Evolutionary conservation across 2,888 invertebrate species (phyloP), one percentile per base, ranked within the genome.

Genomic region (Bellardia bayeri): DNA sequence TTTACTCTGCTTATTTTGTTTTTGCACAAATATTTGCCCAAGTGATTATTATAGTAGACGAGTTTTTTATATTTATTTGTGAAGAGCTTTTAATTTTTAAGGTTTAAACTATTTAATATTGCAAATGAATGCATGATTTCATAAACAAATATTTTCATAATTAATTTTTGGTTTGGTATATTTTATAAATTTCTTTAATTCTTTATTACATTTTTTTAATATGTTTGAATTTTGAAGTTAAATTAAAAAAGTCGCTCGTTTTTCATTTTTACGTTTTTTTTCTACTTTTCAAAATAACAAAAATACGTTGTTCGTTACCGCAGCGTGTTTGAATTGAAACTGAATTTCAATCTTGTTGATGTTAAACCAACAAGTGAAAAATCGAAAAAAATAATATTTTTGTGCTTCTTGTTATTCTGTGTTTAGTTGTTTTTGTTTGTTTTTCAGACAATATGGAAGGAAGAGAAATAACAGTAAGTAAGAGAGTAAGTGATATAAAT

Each of bases 271-370:
- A 33, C 45, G 45, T 49, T 69, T 51, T 71, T 66, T 72, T 61
- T 42, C 2, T 69, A 45, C 74, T 56, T 58, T 42, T 8, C 30
- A 54, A 80, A 75, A 13, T 40, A 74, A 78, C 45, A 58, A 49
- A 63, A 74, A 79, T 69, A 40, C 42, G 75, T 86, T 23, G 88
- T 85, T 89, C 86, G 89, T 83, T 81, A 84, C 86, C 78, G 85
- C 83, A 88, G 88, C 88, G 90, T 79, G 86, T 88, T 89, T 82
- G 86, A 89, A 85, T 85, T 86, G 64, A 85, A 88, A 89, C 89
- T 89, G 82, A 90, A 80, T 79, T 85, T 87, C 30, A 74, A 84
- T 51, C 23, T 61, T 64, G 58, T 74, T 23, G 4, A 71, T 80
- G 64, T 82, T 74, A n/a, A 85, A 76, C 51, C 79, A 82, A 63